Percentiles rank a stretch among this genome's conserved stretches.
phyloP scores from a whole-genome alignment of 2,797 vertebrate species.

The Benthosema pterotum region DNA sequence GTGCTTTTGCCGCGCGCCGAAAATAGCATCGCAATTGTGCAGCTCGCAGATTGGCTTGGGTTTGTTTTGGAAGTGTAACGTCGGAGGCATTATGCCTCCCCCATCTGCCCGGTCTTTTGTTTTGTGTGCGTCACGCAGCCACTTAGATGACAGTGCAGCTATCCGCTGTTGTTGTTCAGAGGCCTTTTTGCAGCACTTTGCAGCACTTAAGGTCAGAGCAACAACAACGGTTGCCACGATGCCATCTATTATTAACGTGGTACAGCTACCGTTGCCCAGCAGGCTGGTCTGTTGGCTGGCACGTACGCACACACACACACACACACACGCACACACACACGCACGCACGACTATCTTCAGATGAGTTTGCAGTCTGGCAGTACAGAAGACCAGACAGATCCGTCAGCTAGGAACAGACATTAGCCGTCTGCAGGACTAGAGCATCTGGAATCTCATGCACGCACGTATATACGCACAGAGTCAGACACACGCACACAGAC shows the following conservation, averaged over 20 bases:
- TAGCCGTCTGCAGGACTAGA: slow-evolving; percentile 35
- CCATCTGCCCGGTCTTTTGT: slow-evolving; percentile 7
- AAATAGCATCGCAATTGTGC: too few species aligned
- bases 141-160: slow-evolving; percentile 54
- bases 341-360: slow-evolving; percentile 17
- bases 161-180: slow-evolving; percentile 24
- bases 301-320: slow-evolving; percentile 7
- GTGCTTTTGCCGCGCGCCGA: too few species aligned
- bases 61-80: too few species aligned
- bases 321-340: background rate
- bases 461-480: slow-evolving; percentile 8
- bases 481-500: slow-evolving; percentile 5
- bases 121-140: background rate
- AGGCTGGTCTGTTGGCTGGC: background rate
- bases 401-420: slow-evolving; percentile 43
- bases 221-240: slow-evolving; percentile 45
- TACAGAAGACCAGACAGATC: slow-evolving; percentile 38
- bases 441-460: slow-evolving; percentile 34
- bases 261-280: slow-evolving; percentile 39
- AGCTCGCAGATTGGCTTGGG: too few species aligned
- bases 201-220: slow-evolving; percentile 59
- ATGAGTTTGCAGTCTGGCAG: slow-evolving; percentile 50
- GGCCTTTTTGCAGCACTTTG: slow-evolving; percentile 53
- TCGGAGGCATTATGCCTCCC: background rate
- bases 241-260: slow-evolving; percentile 66